These are phyloP conservation scores for Hybognathus amarus DNA, from an alignment of 2,797 vertebrate species.

Conservation along the genomic window DNA sequence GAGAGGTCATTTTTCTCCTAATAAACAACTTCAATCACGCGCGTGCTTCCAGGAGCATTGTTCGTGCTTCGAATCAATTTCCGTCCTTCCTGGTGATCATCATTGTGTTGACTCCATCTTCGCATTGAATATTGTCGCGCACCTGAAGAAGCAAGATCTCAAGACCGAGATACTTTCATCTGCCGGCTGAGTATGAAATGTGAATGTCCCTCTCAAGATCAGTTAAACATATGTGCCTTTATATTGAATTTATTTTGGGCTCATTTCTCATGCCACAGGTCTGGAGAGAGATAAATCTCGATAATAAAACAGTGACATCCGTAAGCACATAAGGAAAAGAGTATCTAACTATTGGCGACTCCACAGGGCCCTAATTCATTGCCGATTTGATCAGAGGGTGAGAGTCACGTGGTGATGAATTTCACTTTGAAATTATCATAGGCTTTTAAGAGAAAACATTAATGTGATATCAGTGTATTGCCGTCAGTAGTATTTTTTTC, in stretches of 20 bases:
- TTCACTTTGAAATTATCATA: background rate
- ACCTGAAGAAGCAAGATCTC: slow-evolving; percentile 96
- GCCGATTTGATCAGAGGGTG: too few species aligned
- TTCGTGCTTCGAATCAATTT: slow-evolving; percentile 99
- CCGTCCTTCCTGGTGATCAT: slow-evolving; percentile 99
- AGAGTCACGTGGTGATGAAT: slow-evolving; percentile 46
- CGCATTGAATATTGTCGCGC: slow-evolving; percentile 97
- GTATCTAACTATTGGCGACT: too few species aligned
- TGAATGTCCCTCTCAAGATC: background rate
- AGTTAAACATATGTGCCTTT: background rate
- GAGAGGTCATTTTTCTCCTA: background rate
- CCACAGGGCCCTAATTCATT: slow-evolving; percentile 98
- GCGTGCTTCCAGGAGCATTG: slow-evolving; percentile 83
- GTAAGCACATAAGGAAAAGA: slow-evolving; percentile 99
- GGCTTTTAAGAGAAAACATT: background rate
- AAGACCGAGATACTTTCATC: slow-evolving; percentile 98
- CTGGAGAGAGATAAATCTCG: slow-evolving; percentile 98
- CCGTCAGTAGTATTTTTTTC: background rate
- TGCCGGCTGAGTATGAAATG: slow-evolving; percentile 86
- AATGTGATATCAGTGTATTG: background rate
- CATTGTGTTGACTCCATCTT: slow-evolving; percentile 98
- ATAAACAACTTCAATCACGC: background rate
- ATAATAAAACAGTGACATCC: slow-evolving; percentile 99
- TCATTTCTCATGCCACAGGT: slow-evolving; percentile 76
- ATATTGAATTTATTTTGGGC: background rate